Evolutionary conservation across 2,797 vertebrate species (phyloP).

Genomic region (Epinephelus awoara): DNA sequence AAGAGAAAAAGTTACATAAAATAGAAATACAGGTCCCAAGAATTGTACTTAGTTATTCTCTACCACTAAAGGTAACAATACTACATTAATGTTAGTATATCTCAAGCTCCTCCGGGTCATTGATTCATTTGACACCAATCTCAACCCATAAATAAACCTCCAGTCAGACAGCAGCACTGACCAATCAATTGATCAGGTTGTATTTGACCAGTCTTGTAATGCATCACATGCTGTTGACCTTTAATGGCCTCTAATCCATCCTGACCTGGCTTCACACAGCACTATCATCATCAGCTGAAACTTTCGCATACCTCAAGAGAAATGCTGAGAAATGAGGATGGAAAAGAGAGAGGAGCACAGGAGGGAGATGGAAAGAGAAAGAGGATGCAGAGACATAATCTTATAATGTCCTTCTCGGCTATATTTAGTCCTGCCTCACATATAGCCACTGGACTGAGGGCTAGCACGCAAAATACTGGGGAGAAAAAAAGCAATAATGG

Average conservation of each 20-base stretch:
- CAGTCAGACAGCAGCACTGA: not conserved
- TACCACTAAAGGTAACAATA: not conserved
- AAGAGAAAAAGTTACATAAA: not conserved
- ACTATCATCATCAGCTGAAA: constrained; percentile 26
- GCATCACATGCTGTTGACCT: constrained; percentile 41
- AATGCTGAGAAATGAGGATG: constrained; percentile 30
- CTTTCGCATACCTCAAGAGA: constrained; percentile 57
- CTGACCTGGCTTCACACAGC: not conserved
- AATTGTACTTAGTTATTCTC: too few species aligned
- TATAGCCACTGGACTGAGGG: constrained; percentile 60
- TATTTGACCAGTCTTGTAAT: constrained; percentile 16
- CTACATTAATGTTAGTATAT: not conserved
- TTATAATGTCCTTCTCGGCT: constrained; percentile 68
- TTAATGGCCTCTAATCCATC: constrained; percentile 19
- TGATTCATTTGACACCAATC: constrained; percentile 33
- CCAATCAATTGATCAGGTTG: constrained; percentile 17
- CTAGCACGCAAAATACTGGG: constrained; percentile 42
- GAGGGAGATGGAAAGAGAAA: constrained; percentile 37
- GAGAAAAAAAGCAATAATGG: constrained; percentile 55
- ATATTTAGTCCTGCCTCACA: constrained; percentile 74
- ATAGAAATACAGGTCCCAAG: not conserved
- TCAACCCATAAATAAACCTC: constrained; percentile 19
- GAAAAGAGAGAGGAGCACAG: constrained; percentile 33
- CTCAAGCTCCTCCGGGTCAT: not conserved
- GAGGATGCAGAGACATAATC: constrained; percentile 67